phyloP scores from a whole-genome alignment of 2,113 vertebrate species.

The Synodontis membranacea region DNA sequence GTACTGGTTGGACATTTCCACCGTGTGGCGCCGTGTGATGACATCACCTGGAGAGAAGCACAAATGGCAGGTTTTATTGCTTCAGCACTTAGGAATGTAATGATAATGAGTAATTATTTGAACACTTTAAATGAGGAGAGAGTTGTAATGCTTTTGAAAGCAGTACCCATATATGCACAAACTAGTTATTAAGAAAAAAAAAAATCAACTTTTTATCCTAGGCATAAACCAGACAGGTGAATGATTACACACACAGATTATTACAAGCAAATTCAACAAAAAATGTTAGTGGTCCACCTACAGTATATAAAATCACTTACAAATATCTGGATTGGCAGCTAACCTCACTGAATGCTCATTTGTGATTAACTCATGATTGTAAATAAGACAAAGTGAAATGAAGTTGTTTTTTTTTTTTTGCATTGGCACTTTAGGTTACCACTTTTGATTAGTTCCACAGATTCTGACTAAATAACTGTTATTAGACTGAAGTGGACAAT shows the following conservation, averaged over 20 bases:
- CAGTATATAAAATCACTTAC: not conserved
- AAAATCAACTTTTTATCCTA: not conserved
- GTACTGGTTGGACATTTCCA: constrained; percentile 82
- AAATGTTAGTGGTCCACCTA: not conserved
- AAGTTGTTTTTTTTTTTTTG: not conserved
- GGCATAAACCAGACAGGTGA: not conserved
- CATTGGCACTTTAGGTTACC: not conserved
- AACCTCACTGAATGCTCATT: not conserved
- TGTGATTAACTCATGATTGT: not conserved
- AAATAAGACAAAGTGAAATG: not conserved
- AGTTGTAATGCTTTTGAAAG: not conserved
- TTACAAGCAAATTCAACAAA: not conserved
- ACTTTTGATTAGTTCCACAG: not conserved
- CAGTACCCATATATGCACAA: not conserved
- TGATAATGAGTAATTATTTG: not conserved
- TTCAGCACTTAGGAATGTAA: not conserved
- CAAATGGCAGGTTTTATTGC: not conserved
- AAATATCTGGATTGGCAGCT: not conserved
- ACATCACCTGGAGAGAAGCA: constrained; percentile 76
- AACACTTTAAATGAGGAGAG: not conserved
- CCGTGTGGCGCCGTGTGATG: constrained; percentile 79
- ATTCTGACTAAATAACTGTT: not conserved
- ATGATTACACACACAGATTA: not conserved
- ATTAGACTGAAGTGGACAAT: not conserved
- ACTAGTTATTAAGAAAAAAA: not conserved